Percentiles rank a stretch among this genome's conserved stretches.
These are phyloP conservation scores for Stichopus chloronotus DNA, from an alignment of 35 echinoderm and acorn worm genomes.

Conservation along the genomic window DNA sequence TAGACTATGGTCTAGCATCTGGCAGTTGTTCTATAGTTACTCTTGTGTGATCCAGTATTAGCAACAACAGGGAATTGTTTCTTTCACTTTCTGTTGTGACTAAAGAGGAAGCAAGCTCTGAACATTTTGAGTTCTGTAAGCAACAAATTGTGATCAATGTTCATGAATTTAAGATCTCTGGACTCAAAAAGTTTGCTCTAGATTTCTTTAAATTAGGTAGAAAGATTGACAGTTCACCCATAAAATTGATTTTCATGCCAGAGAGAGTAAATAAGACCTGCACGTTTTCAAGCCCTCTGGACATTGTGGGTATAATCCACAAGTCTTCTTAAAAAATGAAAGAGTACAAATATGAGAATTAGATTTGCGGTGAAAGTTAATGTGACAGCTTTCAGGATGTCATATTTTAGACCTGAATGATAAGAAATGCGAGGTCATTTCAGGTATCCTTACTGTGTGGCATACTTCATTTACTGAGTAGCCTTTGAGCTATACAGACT, in stretches of 20 bases:
- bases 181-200: neutral
- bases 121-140: neutral
- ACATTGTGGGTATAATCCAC: neutral
- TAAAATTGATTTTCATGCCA: conserved; percentile 1
- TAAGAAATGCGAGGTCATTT: no score
- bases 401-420: neutral
- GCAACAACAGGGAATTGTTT: no score
- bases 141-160: neutral
- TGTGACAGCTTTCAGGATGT: neutral
- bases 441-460: no score
- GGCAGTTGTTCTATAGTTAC: no score
- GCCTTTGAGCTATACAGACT: no score
- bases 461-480: no score
- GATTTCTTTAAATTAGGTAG: neutral
- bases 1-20: no score
- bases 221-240: neutral
- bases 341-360: neutral
- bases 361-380: neutral
- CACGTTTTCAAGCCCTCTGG: neutral
- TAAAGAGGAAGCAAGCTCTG: neutral
- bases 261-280: neutral
- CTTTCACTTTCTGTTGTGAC: no score
- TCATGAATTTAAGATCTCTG: neutral
- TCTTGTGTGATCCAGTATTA: no score
- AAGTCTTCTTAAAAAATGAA: neutral